phyloP scores from a whole-genome alignment of 2,888 invertebrate genomes.

The Azorinus chamasolen region DNA sequence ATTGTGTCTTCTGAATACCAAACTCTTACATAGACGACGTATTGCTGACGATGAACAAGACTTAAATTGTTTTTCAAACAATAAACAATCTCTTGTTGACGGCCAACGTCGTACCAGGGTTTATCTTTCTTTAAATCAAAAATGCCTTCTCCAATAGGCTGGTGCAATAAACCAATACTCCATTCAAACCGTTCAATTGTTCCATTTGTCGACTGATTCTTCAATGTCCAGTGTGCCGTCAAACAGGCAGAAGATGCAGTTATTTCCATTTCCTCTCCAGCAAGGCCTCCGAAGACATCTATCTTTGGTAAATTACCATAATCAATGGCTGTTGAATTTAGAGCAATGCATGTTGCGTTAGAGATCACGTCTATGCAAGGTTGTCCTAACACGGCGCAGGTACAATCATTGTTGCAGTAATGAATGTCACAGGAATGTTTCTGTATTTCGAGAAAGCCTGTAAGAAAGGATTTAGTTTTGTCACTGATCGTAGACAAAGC shows the following conservation, averaged over 20 bases:
- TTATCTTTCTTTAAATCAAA: conserved; percentile 46
- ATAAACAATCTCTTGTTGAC: conserved; percentile 28
- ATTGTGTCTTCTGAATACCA: conserved; percentile 55
- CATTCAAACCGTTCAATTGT: conserved; percentile 59
- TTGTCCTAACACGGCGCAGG: conserved; percentile 53
- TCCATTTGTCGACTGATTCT: neutral
- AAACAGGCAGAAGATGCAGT: conserved; percentile 49
- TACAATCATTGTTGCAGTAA: conserved; percentile 63
- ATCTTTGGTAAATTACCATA: neutral
- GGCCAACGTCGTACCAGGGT: conserved; percentile 63
- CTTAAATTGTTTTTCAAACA: conserved; percentile 48
- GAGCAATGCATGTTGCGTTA: too few species aligned
- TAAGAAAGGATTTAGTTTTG: neutral
- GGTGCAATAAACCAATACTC: conserved; percentile 55
- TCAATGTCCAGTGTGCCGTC: conserved; percentile 32
- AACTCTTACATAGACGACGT: conserved; percentile 53
- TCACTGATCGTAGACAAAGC: conserved; percentile 2
- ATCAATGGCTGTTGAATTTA: too few species aligned
- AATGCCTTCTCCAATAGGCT: conserved; percentile 56
- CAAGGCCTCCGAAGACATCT: conserved; percentile 20
- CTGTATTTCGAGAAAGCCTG: conserved; percentile 18
- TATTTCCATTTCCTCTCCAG: neutral
- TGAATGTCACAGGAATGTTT: conserved; percentile 61
- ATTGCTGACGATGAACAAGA: conserved; percentile 37
- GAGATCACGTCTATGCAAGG: conserved; percentile 37